Percentiles rank a stretch among this genome's conserved stretches.
Evolutionary conservation across 2,888 invertebrate species (phyloP).

Genomic region (Trachelus troglodyta): DNA sequence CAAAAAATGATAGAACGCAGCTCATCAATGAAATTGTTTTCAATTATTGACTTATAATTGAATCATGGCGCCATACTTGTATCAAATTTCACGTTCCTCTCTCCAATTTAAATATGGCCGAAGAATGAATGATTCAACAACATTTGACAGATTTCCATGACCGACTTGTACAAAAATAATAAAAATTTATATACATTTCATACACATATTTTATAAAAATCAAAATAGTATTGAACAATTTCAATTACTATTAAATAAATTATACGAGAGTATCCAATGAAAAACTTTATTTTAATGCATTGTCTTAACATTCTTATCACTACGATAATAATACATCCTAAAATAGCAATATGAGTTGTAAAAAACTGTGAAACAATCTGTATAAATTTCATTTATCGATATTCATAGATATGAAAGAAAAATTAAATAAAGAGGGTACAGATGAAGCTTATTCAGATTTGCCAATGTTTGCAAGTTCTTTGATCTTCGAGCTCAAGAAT

Average conservation of each 20-base stretch:
- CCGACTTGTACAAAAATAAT: background rate
- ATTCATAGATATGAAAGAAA: background rate
- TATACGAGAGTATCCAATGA: background rate
- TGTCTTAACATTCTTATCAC: background rate
- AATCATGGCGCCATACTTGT: background rate
- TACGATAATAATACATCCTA: background rate
- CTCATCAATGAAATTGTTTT: background rate
- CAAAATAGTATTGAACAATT: background rate
- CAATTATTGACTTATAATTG: background rate
- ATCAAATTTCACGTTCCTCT: background rate
- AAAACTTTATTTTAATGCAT: background rate
- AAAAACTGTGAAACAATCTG: background rate
- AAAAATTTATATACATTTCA: background rate
- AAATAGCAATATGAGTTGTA: background rate
- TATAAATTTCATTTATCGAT: background rate
- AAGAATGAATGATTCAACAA: background rate
- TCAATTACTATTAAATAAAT: background rate
- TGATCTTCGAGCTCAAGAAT: constrained; percentile 78
- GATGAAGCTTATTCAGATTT: background rate
- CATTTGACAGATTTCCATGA: background rate
- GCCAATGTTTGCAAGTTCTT: constrained; percentile 71
- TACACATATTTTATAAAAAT: background rate
- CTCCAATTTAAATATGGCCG: background rate
- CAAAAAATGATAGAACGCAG: background rate
- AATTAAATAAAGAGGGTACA: background rate